phyloP scores from a whole-genome alignment of 2,888 invertebrate genomes.

The Macaria liturata region DNA sequence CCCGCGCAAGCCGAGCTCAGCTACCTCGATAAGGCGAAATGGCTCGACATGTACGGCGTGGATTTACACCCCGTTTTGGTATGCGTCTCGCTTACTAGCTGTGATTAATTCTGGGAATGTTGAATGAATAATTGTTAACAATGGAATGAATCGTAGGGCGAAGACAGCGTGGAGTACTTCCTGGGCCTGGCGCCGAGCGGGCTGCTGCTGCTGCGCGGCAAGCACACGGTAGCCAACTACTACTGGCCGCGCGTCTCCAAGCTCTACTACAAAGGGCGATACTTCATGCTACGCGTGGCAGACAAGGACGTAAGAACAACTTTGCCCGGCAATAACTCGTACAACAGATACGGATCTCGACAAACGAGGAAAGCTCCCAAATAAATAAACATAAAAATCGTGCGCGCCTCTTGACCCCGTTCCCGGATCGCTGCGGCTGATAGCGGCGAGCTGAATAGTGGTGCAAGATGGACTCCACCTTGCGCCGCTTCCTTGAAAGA shows the following conservation, averaged over 20 bases:
- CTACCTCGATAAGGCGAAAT: slow-evolving; percentile 98
- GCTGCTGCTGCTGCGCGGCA: slow-evolving; percentile 96
- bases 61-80: slow-evolving; percentile 98
- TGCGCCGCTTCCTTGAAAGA: slow-evolving; percentile 75
- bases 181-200: slow-evolving; percentile 97
- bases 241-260: slow-evolving; percentile 99
- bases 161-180: slow-evolving; percentile 98
- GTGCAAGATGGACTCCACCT: slow-evolving; percentile 74
- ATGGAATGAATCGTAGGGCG: slow-evolving; percentile 85
- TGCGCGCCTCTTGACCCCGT: slow-evolving; percentile 66
- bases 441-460: slow-evolving; percentile 69
- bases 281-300: slow-evolving; percentile 97
- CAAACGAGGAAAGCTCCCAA: slow-evolving; percentile 35
- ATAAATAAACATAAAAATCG: slow-evolving; percentile 59
- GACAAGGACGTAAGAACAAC: slow-evolving; percentile 94
- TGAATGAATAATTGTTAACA: slow-evolving; percentile 12
- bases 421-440: slow-evolving; percentile 59
- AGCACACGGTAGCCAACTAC: slow-evolving; percentile 98
- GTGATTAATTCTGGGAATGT: slow-evolving; percentile 15
- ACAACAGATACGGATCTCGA: slow-evolving; percentile 4
- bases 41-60: slow-evolving; percentile 99
- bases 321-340: slow-evolving; percentile 33
- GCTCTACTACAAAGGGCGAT: slow-evolving; percentile 97
- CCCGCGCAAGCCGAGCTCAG: slow-evolving; percentile 96
- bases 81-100: slow-evolving; percentile 57